Percentiles rank a stretch among this genome's conserved stretches.
phyloP scores from a whole-genome alignment of 1,140 invertebrate genomes.

The Aphidius gifuensis region DNA sequence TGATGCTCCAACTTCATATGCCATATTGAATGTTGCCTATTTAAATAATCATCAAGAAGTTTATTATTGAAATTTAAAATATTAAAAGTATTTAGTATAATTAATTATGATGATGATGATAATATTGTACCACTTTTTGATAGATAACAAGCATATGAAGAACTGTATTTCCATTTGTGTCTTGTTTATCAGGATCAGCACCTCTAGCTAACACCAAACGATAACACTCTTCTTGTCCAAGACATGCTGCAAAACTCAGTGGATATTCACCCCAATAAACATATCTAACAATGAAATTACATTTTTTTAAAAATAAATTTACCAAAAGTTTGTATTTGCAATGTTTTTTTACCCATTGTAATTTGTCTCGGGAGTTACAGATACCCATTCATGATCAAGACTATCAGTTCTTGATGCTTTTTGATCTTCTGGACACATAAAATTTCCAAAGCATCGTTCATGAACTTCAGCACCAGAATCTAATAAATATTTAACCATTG shows the following conservation, averaged over 20 bases:
- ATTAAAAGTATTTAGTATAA: too few relatives aligned
- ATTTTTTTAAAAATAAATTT: not conserved
- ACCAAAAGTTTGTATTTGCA: not conserved
- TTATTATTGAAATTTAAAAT: too few relatives aligned
- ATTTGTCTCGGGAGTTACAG: slow-evolving; percentile 81
- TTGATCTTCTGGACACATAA: slow-evolving; percentile 97
- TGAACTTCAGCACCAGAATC: slow-evolving; percentile 89
- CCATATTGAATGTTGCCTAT: slow-evolving; percentile 90
- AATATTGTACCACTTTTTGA: slow-evolving; percentile 74
- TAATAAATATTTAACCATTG: slow-evolving; percentile 93
- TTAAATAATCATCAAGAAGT: slow-evolving; percentile 28
- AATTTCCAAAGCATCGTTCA: slow-evolving; percentile 89
- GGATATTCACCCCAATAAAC: slow-evolving; percentile 99
- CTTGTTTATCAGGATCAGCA: slow-evolving; percentile 92
- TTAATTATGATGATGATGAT: too few relatives aligned
- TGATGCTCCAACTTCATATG: slow-evolving; percentile 86
- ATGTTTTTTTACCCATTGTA: slow-evolving; percentile 74
- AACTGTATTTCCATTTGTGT: slow-evolving; percentile 96
- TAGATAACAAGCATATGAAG: slow-evolving; percentile 97
- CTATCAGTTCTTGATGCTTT: slow-evolving; percentile 85
- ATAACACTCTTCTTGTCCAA: slow-evolving; percentile 96
- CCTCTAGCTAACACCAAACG: slow-evolving; percentile 88
- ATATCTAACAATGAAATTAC: slow-evolving; percentile 61
- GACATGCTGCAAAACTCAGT: slow-evolving; percentile 90
- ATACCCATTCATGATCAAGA: slow-evolving; percentile 89